Conservation (phyloP, 2,888 invertebrate genomes). For the Xestia xanthographa region DNA sequence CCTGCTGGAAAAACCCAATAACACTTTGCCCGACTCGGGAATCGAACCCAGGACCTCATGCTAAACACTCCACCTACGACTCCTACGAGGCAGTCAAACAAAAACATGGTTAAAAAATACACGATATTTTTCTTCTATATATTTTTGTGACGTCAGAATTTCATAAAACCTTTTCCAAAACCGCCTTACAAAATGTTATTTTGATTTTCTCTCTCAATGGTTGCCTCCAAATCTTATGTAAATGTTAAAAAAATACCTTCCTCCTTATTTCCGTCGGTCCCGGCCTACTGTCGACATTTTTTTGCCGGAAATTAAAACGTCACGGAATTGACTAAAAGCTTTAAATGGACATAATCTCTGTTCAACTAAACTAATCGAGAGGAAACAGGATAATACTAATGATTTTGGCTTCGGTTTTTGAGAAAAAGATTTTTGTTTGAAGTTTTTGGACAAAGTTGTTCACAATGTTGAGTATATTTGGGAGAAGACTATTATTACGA, state of each 20-base stretch:
- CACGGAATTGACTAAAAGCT: conserved; percentile 73
- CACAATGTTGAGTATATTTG: not conserved
- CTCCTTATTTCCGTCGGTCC: conserved; percentile 67
- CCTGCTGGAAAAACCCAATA: no score
- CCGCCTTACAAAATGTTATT: conserved; percentile 37
- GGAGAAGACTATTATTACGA: not conserved
- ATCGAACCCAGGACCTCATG: no score
- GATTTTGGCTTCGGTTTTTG: conserved; percentile 23
- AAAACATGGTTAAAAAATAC: no score
- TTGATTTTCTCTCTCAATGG: conserved; percentile 46
- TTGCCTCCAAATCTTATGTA: conserved; percentile 58
- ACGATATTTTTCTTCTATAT: not conserved
- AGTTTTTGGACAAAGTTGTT: not conserved
- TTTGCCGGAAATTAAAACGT: conserved; percentile 80
- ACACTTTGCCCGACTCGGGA: no score
- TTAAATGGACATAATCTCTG: conserved; percentile 71
- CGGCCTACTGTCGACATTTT: conserved; percentile 59
- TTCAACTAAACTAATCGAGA: conserved; percentile 47
- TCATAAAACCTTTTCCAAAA: conserved; percentile 21
- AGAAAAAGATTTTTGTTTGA: not conserved
- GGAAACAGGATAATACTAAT: conserved; percentile 33
- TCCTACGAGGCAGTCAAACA: no score
- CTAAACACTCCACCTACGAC: no score
- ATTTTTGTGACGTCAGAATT: conserved; percentile 5
- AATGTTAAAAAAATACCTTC: conserved; percentile 64